A percentile compares a stretch with the other conserved stretches of the same genome.
Conservation (phyloP, 2,797 vertebrate species). For the Etheostoma perlongum region DNA sequence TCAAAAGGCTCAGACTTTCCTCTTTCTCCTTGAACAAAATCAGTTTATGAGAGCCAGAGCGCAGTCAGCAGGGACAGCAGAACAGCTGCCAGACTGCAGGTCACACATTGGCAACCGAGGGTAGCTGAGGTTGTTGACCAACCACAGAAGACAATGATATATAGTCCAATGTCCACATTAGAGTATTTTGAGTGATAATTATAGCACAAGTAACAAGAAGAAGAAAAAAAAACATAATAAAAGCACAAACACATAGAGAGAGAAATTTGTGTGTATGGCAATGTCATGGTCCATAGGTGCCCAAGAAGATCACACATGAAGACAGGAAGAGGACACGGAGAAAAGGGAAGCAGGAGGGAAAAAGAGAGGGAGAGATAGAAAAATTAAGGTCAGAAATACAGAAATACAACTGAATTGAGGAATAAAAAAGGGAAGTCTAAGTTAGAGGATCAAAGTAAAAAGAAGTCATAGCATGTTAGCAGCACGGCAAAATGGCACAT, state of each 20-base stretch:
- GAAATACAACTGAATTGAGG: slow-evolving; percentile 86
- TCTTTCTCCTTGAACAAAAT: slow-evolving; percentile 72
- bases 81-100: slow-evolving; percentile 91
- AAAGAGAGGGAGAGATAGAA: slow-evolving; percentile 89
- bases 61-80: slow-evolving; percentile 91
- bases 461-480: slow-evolving; percentile 81
- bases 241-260: slow-evolving; percentile 59
- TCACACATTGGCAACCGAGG: slow-evolving; percentile 90
- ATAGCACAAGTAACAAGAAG: slow-evolving; percentile 46
- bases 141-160: slow-evolving; percentile 14
- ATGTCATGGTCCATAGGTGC: slow-evolving; percentile 90
- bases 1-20: slow-evolving; percentile 79
- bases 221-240: slow-evolving; percentile 29
- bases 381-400: slow-evolving; percentile 95
- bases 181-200: slow-evolving; percentile 35
- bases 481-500: slow-evolving; percentile 82
- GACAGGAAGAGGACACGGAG: slow-evolving; percentile 77
- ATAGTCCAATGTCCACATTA: slow-evolving; percentile 27
- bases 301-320: slow-evolving; percentile 90
- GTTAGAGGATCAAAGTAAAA: slow-evolving; percentile 82
- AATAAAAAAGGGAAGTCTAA: slow-evolving; percentile 75
- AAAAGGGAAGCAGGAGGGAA: slow-evolving; percentile 76
- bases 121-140: slow-evolving; percentile 87
- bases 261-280: slow-evolving; percentile 75
- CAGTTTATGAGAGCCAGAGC: slow-evolving; percentile 94